Evolutionary conservation across 2,888 invertebrate species (phyloP).

Genomic region (Oligia latruncula): DNA sequence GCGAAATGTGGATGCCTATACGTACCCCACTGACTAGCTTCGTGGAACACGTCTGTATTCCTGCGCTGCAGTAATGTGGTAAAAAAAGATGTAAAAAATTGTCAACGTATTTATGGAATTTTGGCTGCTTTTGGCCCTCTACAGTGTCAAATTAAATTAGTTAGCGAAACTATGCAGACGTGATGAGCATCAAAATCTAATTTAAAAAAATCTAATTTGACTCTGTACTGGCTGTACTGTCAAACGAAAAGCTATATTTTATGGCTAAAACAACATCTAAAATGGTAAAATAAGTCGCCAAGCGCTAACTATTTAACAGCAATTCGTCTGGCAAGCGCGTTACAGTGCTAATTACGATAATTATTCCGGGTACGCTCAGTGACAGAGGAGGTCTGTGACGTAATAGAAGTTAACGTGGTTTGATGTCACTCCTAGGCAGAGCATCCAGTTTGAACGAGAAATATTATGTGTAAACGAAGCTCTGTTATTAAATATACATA

Average conservation of each 20-base stretch:
- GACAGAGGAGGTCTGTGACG: conserved; percentile 13
- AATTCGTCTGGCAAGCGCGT: conserved; percentile 14
- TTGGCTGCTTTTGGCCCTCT: too few species aligned
- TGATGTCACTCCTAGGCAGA: conserved; percentile 18
- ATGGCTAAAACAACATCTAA: not conserved
- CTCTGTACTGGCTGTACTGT: too few species aligned
- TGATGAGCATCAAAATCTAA: too few species aligned
- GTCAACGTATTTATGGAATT: not conserved
- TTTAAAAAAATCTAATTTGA: too few species aligned
- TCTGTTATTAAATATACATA: not conserved
- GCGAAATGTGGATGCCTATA: not conserved
- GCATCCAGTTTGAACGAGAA: not conserved
- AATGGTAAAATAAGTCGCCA: not conserved
- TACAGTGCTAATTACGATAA: conserved; percentile 33
- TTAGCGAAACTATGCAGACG: too few species aligned
- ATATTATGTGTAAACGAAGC: not conserved
- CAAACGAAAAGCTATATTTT: not conserved
- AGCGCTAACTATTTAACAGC: not conserved
- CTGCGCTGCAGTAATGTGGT: too few species aligned
- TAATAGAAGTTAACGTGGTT: conserved; percentile 24
- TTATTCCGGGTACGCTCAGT: conserved; percentile 14
- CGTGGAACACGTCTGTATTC: too few species aligned
- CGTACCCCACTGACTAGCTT: not conserved
- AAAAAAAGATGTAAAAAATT: not conserved
- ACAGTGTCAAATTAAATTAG: too few species aligned